Evolutionary conservation across 2,888 invertebrate species (phyloP), one percentile per base, ranked within the genome.

Genomic region (Abrostola tripartita): DNA sequence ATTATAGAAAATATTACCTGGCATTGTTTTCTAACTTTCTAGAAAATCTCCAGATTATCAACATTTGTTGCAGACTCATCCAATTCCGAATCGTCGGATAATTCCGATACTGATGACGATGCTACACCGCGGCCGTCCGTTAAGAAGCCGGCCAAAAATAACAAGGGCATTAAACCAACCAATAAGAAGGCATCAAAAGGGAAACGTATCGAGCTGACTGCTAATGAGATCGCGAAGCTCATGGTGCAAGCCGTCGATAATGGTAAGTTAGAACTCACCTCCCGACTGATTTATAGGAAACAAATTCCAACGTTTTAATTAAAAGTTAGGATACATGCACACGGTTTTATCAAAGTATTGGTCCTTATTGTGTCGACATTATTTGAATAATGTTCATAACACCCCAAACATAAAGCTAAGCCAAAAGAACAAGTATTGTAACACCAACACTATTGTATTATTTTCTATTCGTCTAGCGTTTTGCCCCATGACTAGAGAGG

Each of bases 221-320:
- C 92, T 61, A 86, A 84, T 71, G 90, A 93, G 82, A 91, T 94
- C 60, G 92, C 90, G 37, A 90, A 87, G 80, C 81, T 94, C 61
- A 79, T 95, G 71, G 86, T 93, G 42, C 81, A 87, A 62, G 92
- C 93, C 64, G 93, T 94, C 44, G 90, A 93, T 77, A 87, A 83
- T 71, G 93, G 95, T 94, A 86, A 86, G 85, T 82, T 47, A 35
- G 35, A 52, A 35, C 52, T 59, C 40, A 37, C 47, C 14, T 49
- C 9, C 8, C 14, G 14, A 6, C 44, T 47, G 44, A 47, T 47
- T 47, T 47, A 47, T 47, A 47, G 44, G 44, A 47, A 47, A 47
- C 44, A 47, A 47, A 47, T 47, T 47, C 44, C 44, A 10, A 47
- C 14, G 44, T 24, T 47, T 47, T 47, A 47, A 47, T 47, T 47